Evolutionary conservation across 2,888 invertebrate genomes (phyloP).

Genomic region (Platypus cylindrus): DNA sequence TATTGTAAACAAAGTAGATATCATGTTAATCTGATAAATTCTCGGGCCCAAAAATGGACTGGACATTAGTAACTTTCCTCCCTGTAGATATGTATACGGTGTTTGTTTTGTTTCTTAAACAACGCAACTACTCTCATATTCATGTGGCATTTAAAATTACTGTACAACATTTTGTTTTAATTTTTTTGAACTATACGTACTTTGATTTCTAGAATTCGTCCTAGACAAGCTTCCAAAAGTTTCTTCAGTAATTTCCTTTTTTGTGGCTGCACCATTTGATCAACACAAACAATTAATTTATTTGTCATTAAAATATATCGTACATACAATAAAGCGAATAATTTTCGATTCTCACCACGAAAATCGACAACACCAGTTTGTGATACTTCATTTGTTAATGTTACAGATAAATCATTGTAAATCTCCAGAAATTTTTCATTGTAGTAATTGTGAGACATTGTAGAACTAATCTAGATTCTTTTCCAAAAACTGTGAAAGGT

Average conservation of each 20-base stretch:
- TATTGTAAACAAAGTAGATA: no score
- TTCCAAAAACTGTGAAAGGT: no score
- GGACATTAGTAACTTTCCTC: no score
- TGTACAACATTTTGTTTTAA: no score
- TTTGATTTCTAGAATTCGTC: constrained; percentile 61
- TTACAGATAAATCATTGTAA: constrained; percentile 50
- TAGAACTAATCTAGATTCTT: no score
- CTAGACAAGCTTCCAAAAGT: constrained; percentile 63
- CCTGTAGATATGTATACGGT: no score
- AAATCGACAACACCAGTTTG: no score
- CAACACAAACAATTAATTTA: constrained; percentile 67
- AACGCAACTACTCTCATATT: no score
- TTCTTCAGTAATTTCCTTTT: constrained; percentile 67
- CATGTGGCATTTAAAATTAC: no score
- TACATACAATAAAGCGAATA: constrained; percentile 60
- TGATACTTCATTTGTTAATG: constrained; percentile 46
- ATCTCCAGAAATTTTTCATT: constrained; percentile 54
- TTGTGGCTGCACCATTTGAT: constrained; percentile 87
- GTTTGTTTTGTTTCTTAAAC: no score
- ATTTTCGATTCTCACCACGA: constrained; percentile 45
- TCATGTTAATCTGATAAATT: no score
- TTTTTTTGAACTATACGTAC: constrained; percentile 4
- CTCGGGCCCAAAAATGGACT: no score
- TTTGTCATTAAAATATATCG: constrained; percentile 69
- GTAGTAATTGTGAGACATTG: constrained; percentile 68